Base-by-base conservation (phyloP, 2,888 invertebrate genomes). In the Temnothorax ravouxi region DNA sequence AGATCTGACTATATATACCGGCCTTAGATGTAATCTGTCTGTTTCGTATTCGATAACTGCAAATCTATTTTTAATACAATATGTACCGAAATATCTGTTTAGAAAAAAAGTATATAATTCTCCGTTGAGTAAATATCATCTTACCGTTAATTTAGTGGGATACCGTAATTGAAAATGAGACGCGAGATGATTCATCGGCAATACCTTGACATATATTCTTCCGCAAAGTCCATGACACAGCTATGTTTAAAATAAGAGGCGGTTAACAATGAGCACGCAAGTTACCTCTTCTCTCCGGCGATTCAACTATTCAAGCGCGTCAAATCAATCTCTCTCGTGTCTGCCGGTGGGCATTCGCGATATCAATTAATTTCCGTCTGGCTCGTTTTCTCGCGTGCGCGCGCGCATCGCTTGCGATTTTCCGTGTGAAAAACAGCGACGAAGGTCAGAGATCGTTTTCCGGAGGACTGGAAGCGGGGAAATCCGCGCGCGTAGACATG, bases 241-340 rank as follows among this genome's bases (percentile, higher is more conserved):
- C 79, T 54, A 47, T 47, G 62, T 82, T 82, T 52, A 56, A 79
- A 56, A 66, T 79, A 77, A 82, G 79, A 66, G 38, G 64, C 66
- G 66, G 79, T 66, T 66, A 82, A 82, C 79, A 77, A 77, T 79
- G 56, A 79, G 34, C 82, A 47, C 29, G 77, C 56, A 64, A 66
- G 61, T 76, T 52, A 56, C 64, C 18, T 66, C 62, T 64, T 74
- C 79, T 80, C 74, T 34, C 59, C 59, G 25, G 74, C 38, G 59
- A n/a, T n/a, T n/a, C n/a, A n/a, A 74, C 79, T 38, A 71, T 80
- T 80, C 79, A 80, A 80, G 79, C 75, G 74, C 74, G 79, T 80
- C 79, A 74, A 80, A 80, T 80, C 79, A 74, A 80, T 80, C 74
- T 80, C 47, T 47, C 59, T 38, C 59, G 59, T 72, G 72, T 72